Percentiles rank a stretch among this genome's conserved stretches.
Conservation (phyloP, 2,888 invertebrate species). For the Drosophila subquinaria region DNA sequence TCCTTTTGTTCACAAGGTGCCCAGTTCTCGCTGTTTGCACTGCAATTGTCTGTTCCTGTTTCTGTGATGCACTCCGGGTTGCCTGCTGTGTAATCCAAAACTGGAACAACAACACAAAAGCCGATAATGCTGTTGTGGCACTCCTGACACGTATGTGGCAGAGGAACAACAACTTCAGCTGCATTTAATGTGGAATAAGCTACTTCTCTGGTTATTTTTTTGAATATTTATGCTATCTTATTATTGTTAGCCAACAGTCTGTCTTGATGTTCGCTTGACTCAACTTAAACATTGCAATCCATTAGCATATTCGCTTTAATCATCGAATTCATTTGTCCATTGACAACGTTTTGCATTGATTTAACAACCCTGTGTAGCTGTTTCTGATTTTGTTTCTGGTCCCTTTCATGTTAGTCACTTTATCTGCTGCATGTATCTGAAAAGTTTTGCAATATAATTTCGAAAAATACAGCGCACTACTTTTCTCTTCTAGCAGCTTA, state of each 20-base stretch:
- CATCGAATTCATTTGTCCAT: slow-evolving; percentile 36
- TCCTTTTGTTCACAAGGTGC: slow-evolving; percentile 37
- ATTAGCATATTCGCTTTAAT: slow-evolving; percentile 16
- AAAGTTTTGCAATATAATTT: slow-evolving; percentile 74
- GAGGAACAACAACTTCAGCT: not conserved
- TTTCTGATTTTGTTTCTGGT: slow-evolving; percentile 31
- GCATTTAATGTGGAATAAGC: not conserved
- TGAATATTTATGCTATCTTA: not conserved
- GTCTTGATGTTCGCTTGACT: not conserved
- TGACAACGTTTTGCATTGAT: slow-evolving; percentile 54
- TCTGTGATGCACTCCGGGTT: slow-evolving; percentile 4
- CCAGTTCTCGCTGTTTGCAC: slow-evolving; percentile 13
- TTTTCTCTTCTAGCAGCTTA: slow-evolving; percentile 63
- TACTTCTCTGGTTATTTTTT: not conserved
- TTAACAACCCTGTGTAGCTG: slow-evolving; percentile 55
- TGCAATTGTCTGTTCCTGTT: slow-evolving; percentile 12
- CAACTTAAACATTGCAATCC: not conserved
- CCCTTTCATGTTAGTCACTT: slow-evolving; percentile 42
- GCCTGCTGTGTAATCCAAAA: slow-evolving; percentile 48
- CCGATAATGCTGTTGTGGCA: slow-evolving; percentile 33
- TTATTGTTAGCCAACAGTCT: slow-evolving; percentile 4
- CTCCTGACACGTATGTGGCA: slow-evolving; percentile 10
- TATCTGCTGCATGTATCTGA: slow-evolving; percentile 73
- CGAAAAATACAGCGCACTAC: slow-evolving; percentile 58
- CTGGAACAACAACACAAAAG: slow-evolving; percentile 39